Evolutionary conservation across 2,888 invertebrate genomes (phyloP), one percentile per base, ranked within the genome.

Genomic region (Rhagophthalmus giganteus): DNA sequence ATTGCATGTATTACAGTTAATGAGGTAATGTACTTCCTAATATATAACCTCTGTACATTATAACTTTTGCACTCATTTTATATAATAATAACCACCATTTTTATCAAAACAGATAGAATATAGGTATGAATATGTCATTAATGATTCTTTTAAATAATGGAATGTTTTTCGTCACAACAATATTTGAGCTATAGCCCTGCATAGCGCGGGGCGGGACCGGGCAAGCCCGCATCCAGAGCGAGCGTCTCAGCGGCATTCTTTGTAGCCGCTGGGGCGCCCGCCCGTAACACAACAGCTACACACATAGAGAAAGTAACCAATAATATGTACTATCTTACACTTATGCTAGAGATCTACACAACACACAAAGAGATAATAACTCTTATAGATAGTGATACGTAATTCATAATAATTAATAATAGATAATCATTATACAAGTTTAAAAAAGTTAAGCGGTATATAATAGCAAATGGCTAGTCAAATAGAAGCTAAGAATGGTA

Each of bases 1-100:
- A 77, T 77, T 77, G 77, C 77, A 76, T 77, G 75, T 75, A 75
- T 76, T 76, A 76, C 75, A 76, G 74, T 76, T 72, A 75, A 72
- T 74, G 76, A 76, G 77, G 75, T 76, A 75, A 76, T 76, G 76
- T 71, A 75, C 71, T 74, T 74, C 74, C 74, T 74, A 75, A 74
- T 74, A 73, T 73, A 75, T 75, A 76, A 76, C 76, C 75, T 76
- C 76, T 75, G 74, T 74, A 75, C 74, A 75, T 72, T n/a, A 71
- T 73, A 74, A 72, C 70, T 74, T 73, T 73, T 74, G 74, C 73
- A 74, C 72, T 73, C 71, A 70, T 73, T 72, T 52, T 71, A 71
- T 72, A 70, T 70, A 60, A 61, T 61, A 65, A 62, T 65, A 66
- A 64, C 63, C 63, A 67, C 66, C 65, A 65, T 64, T 54, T 58